These are phyloP conservation scores for Enteromius viviparus DNA, from an alignment of 2,797 vertebrate genomes.

Conservation along the genomic window DNA sequence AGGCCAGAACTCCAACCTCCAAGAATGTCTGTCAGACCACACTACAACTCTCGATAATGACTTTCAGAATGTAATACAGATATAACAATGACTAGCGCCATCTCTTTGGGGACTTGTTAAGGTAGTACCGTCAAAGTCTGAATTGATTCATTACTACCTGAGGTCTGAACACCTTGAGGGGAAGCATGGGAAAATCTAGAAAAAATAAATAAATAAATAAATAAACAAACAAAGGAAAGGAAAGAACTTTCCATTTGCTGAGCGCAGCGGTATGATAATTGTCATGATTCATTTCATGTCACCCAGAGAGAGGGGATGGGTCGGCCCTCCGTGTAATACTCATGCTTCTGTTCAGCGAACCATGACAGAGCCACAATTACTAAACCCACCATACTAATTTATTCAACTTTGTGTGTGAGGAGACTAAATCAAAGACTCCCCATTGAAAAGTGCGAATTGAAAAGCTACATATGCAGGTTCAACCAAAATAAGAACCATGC, in stretches of 20 bases:
- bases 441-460: slow-evolving; percentile 1
- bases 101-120: slow-evolving; percentile 35
- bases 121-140: slow-evolving; percentile 1
- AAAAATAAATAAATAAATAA: not conserved
- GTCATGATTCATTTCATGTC: slow-evolving; percentile 40
- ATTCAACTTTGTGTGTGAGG: slow-evolving; percentile 12
- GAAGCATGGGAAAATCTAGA: not conserved
- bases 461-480: slow-evolving; percentile 34
- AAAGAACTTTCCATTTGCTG: slow-evolving; percentile 34
- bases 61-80: slow-evolving; percentile 19
- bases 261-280: slow-evolving; percentile 33
- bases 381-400: slow-evolving; percentile 22
- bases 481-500: slow-evolving; percentile 31
- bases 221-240: slow-evolving; percentile 23
- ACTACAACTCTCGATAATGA: slow-evolving; percentile 6
- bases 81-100: not conserved
- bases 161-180: slow-evolving; percentile 17
- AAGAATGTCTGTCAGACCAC: slow-evolving; percentile 15
- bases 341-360: not conserved
- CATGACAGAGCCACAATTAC: slow-evolving; percentile 26
- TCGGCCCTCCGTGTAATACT: not conserved
- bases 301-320: slow-evolving; percentile 15
- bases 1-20: not conserved
- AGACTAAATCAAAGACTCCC: slow-evolving; percentile 39
- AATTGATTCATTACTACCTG: slow-evolving; percentile 40